Base-by-base conservation (phyloP, 2,888 invertebrate species). In the Crioceris asparagi region DNA sequence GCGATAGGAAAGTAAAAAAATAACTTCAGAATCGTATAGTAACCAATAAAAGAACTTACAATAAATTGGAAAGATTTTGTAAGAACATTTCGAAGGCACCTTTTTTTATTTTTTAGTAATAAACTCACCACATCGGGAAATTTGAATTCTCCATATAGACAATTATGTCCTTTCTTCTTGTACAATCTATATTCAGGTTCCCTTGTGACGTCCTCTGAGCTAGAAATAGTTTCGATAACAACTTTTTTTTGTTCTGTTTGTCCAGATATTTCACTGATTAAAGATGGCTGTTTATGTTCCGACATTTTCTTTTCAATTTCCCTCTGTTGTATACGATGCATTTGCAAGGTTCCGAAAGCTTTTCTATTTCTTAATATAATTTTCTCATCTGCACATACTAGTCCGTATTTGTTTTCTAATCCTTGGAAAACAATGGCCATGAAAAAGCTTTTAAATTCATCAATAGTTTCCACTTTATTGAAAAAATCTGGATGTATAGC, bases 401-500 rank as follows among this genome's bases (percentile, higher is more conserved):
- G 71, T 33, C 80, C 74, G 56, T 84, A 84, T 65, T 92, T 92
- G 48, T 82, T 74, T 43, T 82, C 75, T 2, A 85, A 27, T 15
- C 77, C 91, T 58, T 90, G 86, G 54, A 87, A 75, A 4, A 82
- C 77, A 1, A 90, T 75, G 8, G 81, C 77, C 31, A 88, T 64
- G 42, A 91, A 79, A 56, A 92, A 92, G 44, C 79, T 73, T 58
- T 78, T 76, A 51, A 91, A 88, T 0, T 80, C 62, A 39, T 75
- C 67, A 45, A 77, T 79, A 4, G 69, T 72, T 54, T 77, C 70
- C 40, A 87, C 75, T 69, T 87, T 88, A 18, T 71, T 68, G 54
- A 81, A 80, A 55, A 90, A 92, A 2, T 67, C 65, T 2, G 83
- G 74, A 62, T 87, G 83, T 19, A 93, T 74, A 2, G 87, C 85